phyloP scores from a whole-genome alignment of 2,888 invertebrate species.

The Eutolmus rufibarbis region DNA sequence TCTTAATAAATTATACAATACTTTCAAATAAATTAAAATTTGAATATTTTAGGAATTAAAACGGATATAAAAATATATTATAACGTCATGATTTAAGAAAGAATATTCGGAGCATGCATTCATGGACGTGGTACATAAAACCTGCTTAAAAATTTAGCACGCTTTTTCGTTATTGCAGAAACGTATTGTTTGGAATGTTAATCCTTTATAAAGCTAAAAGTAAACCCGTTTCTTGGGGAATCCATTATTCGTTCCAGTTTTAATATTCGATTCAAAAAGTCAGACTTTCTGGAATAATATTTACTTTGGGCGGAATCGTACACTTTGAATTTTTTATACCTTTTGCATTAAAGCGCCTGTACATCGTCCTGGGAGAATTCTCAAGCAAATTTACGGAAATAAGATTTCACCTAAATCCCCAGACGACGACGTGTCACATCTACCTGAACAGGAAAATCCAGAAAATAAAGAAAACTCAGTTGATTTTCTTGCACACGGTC shows the following conservation, averaged over 20 bases:
- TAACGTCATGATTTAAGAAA: too few relatives aligned
- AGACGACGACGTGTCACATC: not conserved
- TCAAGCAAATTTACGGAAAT: not conserved
- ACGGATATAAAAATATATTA: too few relatives aligned
- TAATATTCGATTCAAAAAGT: not conserved
- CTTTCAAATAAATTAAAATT: too few relatives aligned
- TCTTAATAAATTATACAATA: too few relatives aligned
- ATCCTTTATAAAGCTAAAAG: not conserved
- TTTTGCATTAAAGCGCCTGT: not conserved
- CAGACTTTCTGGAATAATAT: not conserved
- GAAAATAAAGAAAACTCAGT: not conserved
- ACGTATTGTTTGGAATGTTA: not conserved
- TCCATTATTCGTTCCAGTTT: not conserved
- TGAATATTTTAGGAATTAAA: too few relatives aligned
- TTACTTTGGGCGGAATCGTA: not conserved
- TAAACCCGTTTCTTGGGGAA: not conserved
- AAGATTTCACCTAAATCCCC: not conserved
- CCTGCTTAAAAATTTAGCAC: not conserved
- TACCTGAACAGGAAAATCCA: not conserved
- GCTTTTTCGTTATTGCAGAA: not conserved
- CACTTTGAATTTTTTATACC: not conserved
- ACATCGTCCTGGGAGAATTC: not conserved
- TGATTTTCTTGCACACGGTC: not conserved
- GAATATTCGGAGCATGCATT: not conserved
- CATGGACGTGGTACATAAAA: not conserved